Base-by-base conservation (phyloP, 1,140 invertebrate genomes). In the Drosophila athabasca region DNA sequence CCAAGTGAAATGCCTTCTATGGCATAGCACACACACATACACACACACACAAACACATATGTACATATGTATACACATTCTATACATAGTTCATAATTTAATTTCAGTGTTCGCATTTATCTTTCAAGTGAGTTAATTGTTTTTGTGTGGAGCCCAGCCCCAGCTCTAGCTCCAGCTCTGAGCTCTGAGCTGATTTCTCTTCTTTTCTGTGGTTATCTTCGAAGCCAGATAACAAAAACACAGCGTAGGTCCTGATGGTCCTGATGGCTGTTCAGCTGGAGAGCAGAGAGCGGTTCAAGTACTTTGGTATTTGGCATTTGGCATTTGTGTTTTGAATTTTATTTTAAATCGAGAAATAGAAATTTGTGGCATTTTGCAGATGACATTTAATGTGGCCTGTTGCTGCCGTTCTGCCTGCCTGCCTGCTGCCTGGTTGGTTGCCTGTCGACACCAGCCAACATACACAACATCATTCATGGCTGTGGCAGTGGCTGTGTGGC, bases 401-500 rank as follows among this genome's bases (percentile, higher is more conserved):
- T 39, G 35, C 35, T 39, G 35, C 45, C 26, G n/a, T 45, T 43
- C 31, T 1, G 5, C 2, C 31, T 31, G 31, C 31, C 35, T 11
- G 31, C 31, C 31, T 35, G 7, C 29, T 9, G 69, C 22, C 35
- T 4, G 3, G 9, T 3, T 39, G 11, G 11, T 2, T 39, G 35
- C 11, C 62, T 68, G 79, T 83, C 82, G 76, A 87, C 73, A 69
- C 57, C 50, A 65, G 45, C 49, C 60, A 80, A 66, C 61, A 22
- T 45, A 58, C 54, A 45, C 62, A 54, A 17, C 19, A 58, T 9
- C 49, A 49, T 24, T 48, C 69, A 68, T 39, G 3, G 3, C 35
- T 3, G 35, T 39, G 11, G 9, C 31, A 26, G 26, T 1, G 24
- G 24, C 24, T 5, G 24, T 8, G 26, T 1, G 24, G 24, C 24